Conservation (phyloP, 2,888 invertebrate genomes). For the Trachelus iudaicus region DNA sequence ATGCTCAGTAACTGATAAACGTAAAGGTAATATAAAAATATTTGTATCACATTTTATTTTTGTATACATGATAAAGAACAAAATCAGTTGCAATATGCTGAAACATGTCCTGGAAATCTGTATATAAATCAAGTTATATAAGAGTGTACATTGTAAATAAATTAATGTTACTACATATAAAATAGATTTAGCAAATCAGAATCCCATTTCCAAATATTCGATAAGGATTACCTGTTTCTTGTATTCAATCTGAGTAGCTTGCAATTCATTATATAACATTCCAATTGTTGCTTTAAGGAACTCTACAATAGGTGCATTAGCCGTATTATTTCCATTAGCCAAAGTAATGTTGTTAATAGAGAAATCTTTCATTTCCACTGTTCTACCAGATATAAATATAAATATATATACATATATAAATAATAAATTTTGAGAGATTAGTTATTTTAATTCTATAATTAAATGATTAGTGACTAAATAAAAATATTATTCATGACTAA, state of each 20-base stretch:
- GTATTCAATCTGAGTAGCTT: conserved; percentile 49
- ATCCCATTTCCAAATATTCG: background rate
- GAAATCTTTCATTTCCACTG: conserved; percentile 19
- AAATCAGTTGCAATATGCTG: too few species aligned
- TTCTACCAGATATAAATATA: conserved; percentile 17
- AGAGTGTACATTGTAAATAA: too few species aligned
- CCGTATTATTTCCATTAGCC: conserved; percentile 25
- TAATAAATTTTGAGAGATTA: background rate
- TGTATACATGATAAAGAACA: too few species aligned
- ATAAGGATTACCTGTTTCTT: conserved; percentile 50
- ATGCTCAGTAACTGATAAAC: background rate
- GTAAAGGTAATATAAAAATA: too few species aligned
- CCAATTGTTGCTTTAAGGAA: conserved; percentile 57
- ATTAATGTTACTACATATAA: too few species aligned
- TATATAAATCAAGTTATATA: too few species aligned
- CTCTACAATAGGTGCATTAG: conserved; percentile 45
- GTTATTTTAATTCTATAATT: background rate
- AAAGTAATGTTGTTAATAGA: conserved; percentile 15
- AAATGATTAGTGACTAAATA: too few species aligned
- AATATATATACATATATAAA: background rate
- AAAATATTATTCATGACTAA: too few species aligned
- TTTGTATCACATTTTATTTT: too few species aligned
- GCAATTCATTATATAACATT: conserved; percentile 52
- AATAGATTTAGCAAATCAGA: background rate
- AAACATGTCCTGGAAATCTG: too few species aligned